Conservation (phyloP, 2,113 vertebrate species). For the Strix uralensis region DNA sequence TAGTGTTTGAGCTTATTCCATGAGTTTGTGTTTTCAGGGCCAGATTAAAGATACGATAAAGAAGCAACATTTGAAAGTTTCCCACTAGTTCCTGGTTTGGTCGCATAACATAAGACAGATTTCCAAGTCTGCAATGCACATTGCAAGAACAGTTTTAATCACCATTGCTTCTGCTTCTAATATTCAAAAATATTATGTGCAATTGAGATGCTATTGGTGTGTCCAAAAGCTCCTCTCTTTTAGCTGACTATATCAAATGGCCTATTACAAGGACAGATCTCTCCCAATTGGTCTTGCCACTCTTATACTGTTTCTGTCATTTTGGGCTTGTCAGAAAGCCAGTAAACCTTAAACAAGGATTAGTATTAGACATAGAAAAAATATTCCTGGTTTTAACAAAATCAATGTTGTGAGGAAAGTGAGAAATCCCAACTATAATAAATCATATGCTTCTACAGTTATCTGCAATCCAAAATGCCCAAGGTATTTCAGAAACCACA, state of each 20-base stretch:
- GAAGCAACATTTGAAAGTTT: neutral
- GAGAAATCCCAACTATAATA: neutral
- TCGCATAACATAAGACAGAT: neutral
- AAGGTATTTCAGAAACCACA: neutral
- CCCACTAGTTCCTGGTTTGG: neutral
- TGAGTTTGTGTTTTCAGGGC: neutral
- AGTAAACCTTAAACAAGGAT: neutral
- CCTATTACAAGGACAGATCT: neutral
- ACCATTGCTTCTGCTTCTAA: neutral
- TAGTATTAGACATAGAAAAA: neutral
- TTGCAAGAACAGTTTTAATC: neutral
- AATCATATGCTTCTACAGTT: neutral
- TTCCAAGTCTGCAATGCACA: neutral
- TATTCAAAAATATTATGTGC: neutral
- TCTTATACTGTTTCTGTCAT: neutral
- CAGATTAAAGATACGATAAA: neutral
- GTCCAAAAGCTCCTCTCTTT: neutral
- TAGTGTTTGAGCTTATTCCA: neutral
- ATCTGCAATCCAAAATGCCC: neutral
- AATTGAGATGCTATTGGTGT: neutral
- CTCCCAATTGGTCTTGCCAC: neutral
- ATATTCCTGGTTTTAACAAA: neutral
- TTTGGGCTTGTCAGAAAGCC: neutral
- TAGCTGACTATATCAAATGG: neutral
- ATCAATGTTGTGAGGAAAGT: neutral